Evolutionary conservation across 2,113 vertebrate species (phyloP), one percentile per base, ranked within the genome.

Genomic region (Hassar affinis): DNA sequence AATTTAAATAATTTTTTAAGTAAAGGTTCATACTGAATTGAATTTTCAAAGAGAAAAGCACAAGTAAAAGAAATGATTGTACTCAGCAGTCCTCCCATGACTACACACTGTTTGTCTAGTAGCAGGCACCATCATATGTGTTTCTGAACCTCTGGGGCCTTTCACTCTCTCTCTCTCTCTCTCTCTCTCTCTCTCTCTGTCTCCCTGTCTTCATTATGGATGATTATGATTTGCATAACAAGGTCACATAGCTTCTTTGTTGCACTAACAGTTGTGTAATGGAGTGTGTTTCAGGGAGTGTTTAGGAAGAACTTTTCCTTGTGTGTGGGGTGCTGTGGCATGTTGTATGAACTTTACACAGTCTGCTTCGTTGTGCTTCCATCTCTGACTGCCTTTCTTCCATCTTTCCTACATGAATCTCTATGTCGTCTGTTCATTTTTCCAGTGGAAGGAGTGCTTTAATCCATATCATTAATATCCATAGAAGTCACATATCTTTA

Each of bases 251-350:
- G 71, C 86, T 72, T 59, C 62, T 79, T 84, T 87, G 79, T 78
- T 86, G 42, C 27, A 89, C 79, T 86, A 77, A 87, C 56, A 84
- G 87, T 85, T 87, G 88, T 88, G 85, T 80, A 84, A 80, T 52
- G 45, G 59, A 86, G 87, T 59, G 85, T 89, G 86, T 81, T 88
- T 85, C 89, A 89, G 83, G 82, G 84, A 76, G 75, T 90, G 86
- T 75, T 88, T 86, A 85, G 83, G 82, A 75, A 33, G 4, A 33
- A 62, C 27, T 79, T 84, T 80, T 38, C 66, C 84, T 78, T 85
- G 59, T 87, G 89, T 87, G 89, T 88, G 77, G 84, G 87, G 71
- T 81, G 68, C 80, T 85, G 82, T 89, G 91, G 92, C 88, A 92
- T 87, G 89, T 87, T 42, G 68, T 47, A 61, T 80, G 47, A 83